Conservation (phyloP, 1,140 invertebrate genomes). For the Drosophila bifasciata region DNA sequence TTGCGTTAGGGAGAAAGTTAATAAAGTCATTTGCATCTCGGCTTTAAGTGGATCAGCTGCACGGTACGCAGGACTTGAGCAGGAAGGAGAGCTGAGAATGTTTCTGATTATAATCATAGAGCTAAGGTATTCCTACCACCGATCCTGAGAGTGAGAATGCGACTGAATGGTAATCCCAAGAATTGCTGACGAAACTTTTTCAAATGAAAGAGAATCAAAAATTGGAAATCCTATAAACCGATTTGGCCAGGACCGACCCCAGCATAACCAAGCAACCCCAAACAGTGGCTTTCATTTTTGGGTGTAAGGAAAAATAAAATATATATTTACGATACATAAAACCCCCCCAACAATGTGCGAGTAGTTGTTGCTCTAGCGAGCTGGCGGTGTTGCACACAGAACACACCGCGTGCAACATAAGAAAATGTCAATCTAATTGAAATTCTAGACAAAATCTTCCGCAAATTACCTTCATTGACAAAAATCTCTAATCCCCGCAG, state of each 20-base stretch:
- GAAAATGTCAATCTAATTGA: slow-evolving; percentile 81
- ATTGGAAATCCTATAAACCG: slow-evolving; percentile 43
- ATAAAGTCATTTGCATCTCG: slow-evolving; percentile 81
- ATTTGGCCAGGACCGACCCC: slow-evolving; percentile 29
- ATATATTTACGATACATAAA: neutral
- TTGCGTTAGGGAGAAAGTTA: slow-evolving; percentile 73
- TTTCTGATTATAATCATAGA: neutral
- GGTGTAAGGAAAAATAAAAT: slow-evolving; percentile 19
- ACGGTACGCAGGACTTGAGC: slow-evolving; percentile 16
- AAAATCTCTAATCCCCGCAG: slow-evolving; percentile 78
- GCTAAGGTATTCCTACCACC: too few relatives aligned
- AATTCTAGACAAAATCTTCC: slow-evolving; percentile 83
- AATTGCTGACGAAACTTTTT: slow-evolving; percentile 33
- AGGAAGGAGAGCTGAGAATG: neutral
- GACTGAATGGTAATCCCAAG: slow-evolving; percentile 15
- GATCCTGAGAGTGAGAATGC: neutral
- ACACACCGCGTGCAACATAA: slow-evolving; percentile 18
- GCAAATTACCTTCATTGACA: slow-evolving; percentile 83
- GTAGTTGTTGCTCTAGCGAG: too few relatives aligned
- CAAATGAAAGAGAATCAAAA: slow-evolving; percentile 15
- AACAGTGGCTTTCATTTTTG: slow-evolving; percentile 6
- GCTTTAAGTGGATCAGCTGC: slow-evolving; percentile 64
- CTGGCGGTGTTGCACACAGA: neutral
- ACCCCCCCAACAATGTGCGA: too few relatives aligned
- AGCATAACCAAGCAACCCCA: slow-evolving; percentile 4